Percentiles rank a stretch among this genome's conserved stretches.
Evolutionary conservation across 1,140 invertebrate genomes (phyloP).

Genomic region (Panagrolaimus sp.): DNA sequence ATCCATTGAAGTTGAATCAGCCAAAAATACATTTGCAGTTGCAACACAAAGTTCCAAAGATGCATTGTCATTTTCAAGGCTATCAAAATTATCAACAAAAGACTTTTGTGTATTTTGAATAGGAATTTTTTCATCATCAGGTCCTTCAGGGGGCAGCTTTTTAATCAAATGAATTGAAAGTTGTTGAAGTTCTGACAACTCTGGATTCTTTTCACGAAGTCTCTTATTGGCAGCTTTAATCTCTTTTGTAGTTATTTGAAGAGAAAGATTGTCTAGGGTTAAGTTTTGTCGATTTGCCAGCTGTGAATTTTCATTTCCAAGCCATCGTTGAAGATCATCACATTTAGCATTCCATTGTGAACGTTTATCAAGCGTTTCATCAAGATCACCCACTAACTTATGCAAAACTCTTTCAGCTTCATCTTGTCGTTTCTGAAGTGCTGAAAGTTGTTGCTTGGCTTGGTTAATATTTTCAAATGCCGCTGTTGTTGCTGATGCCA

Average conservation of each 20-base stretch:
- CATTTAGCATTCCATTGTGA: constrained; percentile 1
- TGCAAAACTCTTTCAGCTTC: constrained; percentile 11
- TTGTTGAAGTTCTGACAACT: constrained; percentile 14
- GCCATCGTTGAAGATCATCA: constrained; percentile 13
- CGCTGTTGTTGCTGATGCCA: not conserved
- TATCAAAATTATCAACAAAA: not conserved
- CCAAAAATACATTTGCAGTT: not conserved
- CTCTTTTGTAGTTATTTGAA: not conserved
- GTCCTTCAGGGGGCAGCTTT: not conserved
- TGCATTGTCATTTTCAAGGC: constrained; percentile 9
- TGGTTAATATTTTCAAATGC: not conserved
- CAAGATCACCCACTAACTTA: not conserved
- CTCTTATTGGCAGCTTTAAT: not conserved
- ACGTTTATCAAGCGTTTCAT: not conserved
- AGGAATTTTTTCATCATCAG: not conserved
- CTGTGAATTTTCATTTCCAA: constrained; percentile 5
- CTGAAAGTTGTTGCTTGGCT: not conserved
- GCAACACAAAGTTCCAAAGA: constrained; percentile 10
- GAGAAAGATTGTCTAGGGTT: not conserved
- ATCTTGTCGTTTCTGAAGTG: constrained; percentile 9
- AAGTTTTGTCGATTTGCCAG: not conserved
- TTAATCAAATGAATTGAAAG: not conserved
- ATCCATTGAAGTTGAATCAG: not conserved
- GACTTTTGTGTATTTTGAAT: not conserved
- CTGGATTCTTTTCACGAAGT: not conserved